These are phyloP conservation scores for Lutjanus campechanus DNA, from an alignment of 2,797 vertebrate genomes.

Conservation along the genomic window DNA sequence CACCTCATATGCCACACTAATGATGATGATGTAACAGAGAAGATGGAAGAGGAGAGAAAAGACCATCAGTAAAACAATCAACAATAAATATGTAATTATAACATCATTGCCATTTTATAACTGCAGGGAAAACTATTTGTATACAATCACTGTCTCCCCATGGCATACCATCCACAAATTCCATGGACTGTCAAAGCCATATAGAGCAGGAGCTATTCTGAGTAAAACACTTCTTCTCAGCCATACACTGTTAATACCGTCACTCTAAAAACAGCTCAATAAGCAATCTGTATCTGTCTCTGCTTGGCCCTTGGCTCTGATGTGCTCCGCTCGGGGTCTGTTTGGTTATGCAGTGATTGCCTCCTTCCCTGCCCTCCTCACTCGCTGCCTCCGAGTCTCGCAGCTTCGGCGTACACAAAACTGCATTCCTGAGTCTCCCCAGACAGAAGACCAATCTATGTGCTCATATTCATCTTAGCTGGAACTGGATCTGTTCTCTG, in stretches of 20 bases:
- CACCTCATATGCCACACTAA: slow-evolving; percentile 13
- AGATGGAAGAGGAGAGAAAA: slow-evolving; percentile 7
- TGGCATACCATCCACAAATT: not conserved
- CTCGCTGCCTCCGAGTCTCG: slow-evolving; percentile 53
- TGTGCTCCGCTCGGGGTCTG: slow-evolving; percentile 72
- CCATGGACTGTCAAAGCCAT: slow-evolving; percentile 28
- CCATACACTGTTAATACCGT: slow-evolving; percentile 60
- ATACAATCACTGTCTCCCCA: slow-evolving; percentile 5
- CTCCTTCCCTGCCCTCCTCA: slow-evolving; percentile 71
- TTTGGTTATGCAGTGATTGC: slow-evolving; percentile 81
- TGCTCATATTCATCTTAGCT: slow-evolving; percentile 82
- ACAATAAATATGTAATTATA: slow-evolving; percentile 32
- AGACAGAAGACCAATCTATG: slow-evolving; percentile 80
- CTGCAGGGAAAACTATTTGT: slow-evolving; percentile 14
- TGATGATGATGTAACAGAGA: slow-evolving; percentile 15
- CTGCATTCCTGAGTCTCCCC: slow-evolving; percentile 73
- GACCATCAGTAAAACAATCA: slow-evolving; percentile 14
- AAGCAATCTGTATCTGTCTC: slow-evolving; percentile 74
- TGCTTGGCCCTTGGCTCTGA: slow-evolving; percentile 72
- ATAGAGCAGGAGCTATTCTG: slow-evolving; percentile 31
- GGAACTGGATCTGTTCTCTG: slow-evolving; percentile 79
- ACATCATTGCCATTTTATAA: slow-evolving; percentile 13
- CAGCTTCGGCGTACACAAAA: slow-evolving; percentile 66
- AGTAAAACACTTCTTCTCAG: slow-evolving; percentile 43
- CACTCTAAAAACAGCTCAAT: slow-evolving; percentile 79